A percentile compares a stretch with the other conserved stretches of the same genome.
Evolutionary conservation across 2,888 invertebrate species (phyloP).

Genomic region (Patella pellucida): DNA sequence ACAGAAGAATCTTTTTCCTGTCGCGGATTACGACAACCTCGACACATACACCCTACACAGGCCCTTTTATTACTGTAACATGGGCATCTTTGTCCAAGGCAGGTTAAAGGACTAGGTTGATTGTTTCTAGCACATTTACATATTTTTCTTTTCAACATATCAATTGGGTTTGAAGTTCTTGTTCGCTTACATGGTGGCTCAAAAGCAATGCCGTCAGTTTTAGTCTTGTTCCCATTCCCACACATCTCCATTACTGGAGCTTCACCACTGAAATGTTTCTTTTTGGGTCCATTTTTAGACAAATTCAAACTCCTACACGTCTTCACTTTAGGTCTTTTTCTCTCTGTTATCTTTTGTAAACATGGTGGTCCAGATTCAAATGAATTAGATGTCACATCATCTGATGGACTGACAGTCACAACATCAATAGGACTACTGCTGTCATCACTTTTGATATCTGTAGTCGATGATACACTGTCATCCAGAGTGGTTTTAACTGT

Average conservation of each 20-base stretch:
- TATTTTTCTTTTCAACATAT: conserved; percentile 33
- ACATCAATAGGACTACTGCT: background rate
- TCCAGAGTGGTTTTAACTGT: background rate
- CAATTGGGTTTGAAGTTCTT: conserved; percentile 29
- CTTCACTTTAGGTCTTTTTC: background rate
- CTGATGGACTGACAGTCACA: background rate
- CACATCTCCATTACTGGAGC: background rate
- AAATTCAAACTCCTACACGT: background rate
- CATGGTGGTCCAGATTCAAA: background rate
- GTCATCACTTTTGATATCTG: background rate
- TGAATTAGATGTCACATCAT: background rate
- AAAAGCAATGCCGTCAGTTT: conserved; percentile 16
- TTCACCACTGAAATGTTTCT: background rate
- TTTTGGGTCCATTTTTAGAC: background rate
- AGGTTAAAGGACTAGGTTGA: conserved; percentile 89
- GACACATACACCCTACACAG: conserved; percentile 90
- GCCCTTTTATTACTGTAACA: conserved; percentile 93
- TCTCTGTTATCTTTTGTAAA: background rate
- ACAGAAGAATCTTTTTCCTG: background rate
- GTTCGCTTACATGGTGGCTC: conserved; percentile 38
- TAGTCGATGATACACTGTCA: background rate
- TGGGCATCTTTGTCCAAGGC: conserved; percentile 93
- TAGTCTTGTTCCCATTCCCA: background rate
- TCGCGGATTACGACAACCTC: conserved; percentile 89
- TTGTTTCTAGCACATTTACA: conserved; percentile 94